Evolutionary conservation across 1,140 invertebrate species (phyloP), one percentile per base, ranked within the genome.

Genomic region (Cotesia vestalis): DNA sequence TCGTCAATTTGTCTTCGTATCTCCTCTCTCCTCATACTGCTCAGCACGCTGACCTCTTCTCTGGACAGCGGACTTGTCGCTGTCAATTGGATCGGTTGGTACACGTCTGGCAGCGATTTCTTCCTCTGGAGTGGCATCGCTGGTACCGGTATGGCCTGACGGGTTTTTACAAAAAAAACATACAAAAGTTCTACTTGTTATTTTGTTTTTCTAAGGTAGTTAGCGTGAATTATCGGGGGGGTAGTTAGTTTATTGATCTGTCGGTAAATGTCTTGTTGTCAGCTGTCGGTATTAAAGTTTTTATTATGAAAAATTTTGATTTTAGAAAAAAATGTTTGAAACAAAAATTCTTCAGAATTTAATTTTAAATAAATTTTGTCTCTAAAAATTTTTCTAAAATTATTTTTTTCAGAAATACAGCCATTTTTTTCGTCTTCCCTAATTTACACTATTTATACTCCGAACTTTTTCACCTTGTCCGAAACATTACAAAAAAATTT

Each of bases 61-160:
- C 98, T 90, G 11, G 95, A 94, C 92, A 98, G 95, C 51, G 93
- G 90, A 70, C 91, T 91, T 4, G 92, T 91, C 71, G 92, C 90
- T 34, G 80, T 81, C 40, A 87, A 76, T 69, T 90, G 90, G 34
- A 94, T 93, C 82, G 95, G 90, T 67, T 91, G 92, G 73, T 92
- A 94, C 80, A 94, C 94, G 86, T 99, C 97, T 17, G 98, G 98
- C 87, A 99, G 89, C 79, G 96, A 96, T 89, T 97, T 96, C 89
- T 98, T 97, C 78, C 96, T 89, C 89, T 95, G 92, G 78, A 95
- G 87, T 78, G 92, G 89, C 79, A 91, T 89, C 76, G 90, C 89
- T 72, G 90, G 89, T 72, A 90, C 90, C 79, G 91, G 92, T 80
- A 92, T 85, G 83, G 89, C 91, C 92, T 94, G 89, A 63, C 5